Conservation (phyloP, 2,113 vertebrate genomes). For the Canis aureus region DNA sequence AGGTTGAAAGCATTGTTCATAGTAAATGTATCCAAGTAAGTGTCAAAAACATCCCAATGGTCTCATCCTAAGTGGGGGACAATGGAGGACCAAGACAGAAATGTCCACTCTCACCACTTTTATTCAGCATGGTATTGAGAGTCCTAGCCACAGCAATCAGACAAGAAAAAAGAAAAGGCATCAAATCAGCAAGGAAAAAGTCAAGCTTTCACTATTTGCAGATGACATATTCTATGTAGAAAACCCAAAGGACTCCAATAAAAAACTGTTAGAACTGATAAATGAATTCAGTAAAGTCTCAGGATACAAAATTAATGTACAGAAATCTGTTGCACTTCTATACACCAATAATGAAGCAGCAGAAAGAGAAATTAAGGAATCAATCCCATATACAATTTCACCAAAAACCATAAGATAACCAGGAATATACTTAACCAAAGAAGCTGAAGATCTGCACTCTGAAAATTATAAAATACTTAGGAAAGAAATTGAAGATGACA, state of each 20-base stretch:
- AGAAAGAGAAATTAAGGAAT: not conserved
- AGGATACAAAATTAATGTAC: not conserved
- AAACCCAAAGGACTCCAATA: not conserved
- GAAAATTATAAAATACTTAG: not conserved
- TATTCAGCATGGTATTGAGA: not conserved
- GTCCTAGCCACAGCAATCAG: not conserved
- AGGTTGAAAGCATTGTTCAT: not conserved
- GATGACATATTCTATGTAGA: not conserved
- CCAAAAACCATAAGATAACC: not conserved
- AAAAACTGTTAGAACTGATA: not conserved
- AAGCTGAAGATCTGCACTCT: not conserved
- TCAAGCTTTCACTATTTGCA: not conserved
- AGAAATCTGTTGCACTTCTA: not conserved
- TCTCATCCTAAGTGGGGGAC: not conserved
- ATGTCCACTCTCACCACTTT: not conserved
- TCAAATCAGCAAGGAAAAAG: not conserved
- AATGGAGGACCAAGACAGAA: not conserved
- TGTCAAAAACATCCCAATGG: not conserved
- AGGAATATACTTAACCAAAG: not conserved
- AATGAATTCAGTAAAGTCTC: not conserved
- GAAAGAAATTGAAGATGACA: not conserved
- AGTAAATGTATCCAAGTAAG: accelerated
- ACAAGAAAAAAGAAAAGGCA: not conserved
- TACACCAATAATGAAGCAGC: not conserved
- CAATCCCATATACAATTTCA: not conserved